Evolutionary conservation across 2,113 vertebrate genomes (phyloP).

Genomic region (Gorilla gorilla): DNA sequence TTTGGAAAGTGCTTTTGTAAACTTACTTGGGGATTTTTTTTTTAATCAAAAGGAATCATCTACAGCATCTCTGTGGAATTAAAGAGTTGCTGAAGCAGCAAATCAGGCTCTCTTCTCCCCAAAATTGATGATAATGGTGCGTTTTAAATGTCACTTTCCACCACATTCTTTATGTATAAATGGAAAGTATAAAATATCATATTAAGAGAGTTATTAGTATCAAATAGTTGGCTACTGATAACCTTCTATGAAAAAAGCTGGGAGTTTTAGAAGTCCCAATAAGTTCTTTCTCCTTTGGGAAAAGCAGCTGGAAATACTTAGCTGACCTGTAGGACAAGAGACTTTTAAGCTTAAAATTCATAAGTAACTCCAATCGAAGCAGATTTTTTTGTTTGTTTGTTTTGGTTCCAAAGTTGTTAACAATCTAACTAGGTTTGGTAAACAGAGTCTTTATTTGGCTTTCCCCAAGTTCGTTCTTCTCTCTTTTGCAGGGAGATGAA

Average conservation of each 20-base stretch:
- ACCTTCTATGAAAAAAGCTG: neutral
- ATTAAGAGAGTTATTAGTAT: neutral
- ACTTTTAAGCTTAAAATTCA: conserved; percentile 62
- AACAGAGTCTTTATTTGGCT: conserved; percentile 5
- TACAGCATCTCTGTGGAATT: neutral
- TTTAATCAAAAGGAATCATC: neutral
- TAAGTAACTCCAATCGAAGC: conserved; percentile 66
- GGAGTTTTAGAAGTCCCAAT: neutral
- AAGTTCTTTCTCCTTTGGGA: neutral
- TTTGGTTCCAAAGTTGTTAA: conserved; percentile 76
- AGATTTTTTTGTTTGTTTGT: conserved; percentile 47
- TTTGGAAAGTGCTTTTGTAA: conserved; percentile 69
- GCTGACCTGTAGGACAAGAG: conserved; percentile 40
- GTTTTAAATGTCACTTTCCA: neutral
- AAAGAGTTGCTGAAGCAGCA: conserved; percentile 46
- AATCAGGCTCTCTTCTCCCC: neutral
- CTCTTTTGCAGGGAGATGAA: neutral
- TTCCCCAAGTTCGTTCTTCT: conserved; percentile 36
- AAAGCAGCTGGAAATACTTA: conserved; percentile 75
- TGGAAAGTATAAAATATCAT: neutral
- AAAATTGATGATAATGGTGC: neutral
- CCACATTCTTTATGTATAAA: neutral
- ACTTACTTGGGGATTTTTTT: conserved; percentile 54
- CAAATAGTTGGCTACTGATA: neutral
- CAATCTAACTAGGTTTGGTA: conserved; percentile 79